Conservation (phyloP, 2,113 vertebrate species). For the Mobula hypostoma region DNA sequence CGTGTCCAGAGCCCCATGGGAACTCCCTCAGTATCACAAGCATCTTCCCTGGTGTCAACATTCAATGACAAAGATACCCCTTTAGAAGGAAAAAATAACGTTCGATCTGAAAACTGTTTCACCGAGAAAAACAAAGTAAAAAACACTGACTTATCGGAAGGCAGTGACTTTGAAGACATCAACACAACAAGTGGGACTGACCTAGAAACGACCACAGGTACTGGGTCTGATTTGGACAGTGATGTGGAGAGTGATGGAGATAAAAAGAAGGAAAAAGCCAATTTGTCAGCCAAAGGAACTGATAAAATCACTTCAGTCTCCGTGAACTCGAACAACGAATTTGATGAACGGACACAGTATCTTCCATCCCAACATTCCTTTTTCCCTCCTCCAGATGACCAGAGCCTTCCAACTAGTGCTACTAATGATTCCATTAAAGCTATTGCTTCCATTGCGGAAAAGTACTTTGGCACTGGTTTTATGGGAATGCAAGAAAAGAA, state of each 20-base stretch:
- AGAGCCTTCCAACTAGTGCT: slow-evolving; percentile 72
- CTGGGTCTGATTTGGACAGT: slow-evolving; percentile 86
- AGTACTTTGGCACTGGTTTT: slow-evolving; percentile 94
- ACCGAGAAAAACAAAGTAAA: slow-evolving; percentile 76
- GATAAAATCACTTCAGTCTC: slow-evolving; percentile 61
- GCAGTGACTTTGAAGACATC: slow-evolving; percentile 93
- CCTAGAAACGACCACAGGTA: slow-evolving; percentile 90
- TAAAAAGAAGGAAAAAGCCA: slow-evolving; percentile 60
- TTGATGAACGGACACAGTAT: slow-evolving; percentile 71
- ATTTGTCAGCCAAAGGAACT: slow-evolving; percentile 58
- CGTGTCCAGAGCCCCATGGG: slow-evolving; percentile 78
- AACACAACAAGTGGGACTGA: slow-evolving; percentile 95
- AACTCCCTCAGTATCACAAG: slow-evolving; percentile 45
- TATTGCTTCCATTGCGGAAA: slow-evolving; percentile 95
- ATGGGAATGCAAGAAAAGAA: slow-evolving; percentile 94
- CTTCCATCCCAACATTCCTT: slow-evolving; percentile 81
- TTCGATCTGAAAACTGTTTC: slow-evolving; percentile 66
- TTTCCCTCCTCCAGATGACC: slow-evolving; percentile 89
- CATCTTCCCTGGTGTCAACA: slow-evolving; percentile 69
- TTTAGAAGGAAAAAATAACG: slow-evolving; percentile 67
- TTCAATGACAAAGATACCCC: slow-evolving; percentile 58
- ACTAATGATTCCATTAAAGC: slow-evolving; percentile 97
- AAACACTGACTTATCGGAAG: slow-evolving; percentile 82
- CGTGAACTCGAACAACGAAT: slow-evolving; percentile 57
- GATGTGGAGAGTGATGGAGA: slow-evolving; percentile 82